A percentile compares a stretch with the other conserved stretches of the same genome.
Conservation (phyloP, 2,113 vertebrate genomes). For the Lophotis ruficrista region DNA sequence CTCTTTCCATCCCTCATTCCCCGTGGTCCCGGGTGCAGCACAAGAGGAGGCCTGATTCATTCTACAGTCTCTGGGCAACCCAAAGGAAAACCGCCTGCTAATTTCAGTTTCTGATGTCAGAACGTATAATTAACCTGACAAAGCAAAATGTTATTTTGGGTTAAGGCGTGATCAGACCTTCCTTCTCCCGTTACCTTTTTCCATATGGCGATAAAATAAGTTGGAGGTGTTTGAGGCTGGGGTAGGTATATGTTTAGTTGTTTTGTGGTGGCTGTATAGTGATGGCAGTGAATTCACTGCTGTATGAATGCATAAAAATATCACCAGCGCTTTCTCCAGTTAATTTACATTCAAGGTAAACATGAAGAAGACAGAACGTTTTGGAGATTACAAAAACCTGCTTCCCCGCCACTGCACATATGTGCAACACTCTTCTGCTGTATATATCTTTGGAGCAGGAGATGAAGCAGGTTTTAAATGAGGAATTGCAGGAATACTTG, state of each 20-base stretch:
- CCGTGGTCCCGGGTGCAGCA: neutral
- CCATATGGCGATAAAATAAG: neutral
- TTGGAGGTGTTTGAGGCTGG: neutral
- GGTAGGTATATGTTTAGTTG: neutral
- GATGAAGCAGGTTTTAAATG: neutral
- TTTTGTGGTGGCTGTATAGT: neutral
- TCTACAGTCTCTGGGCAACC: neutral
- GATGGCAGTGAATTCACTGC: neutral
- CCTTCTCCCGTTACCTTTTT: neutral
- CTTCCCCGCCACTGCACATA: neutral
- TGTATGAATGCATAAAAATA: neutral
- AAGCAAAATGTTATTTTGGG: conserved; percentile 14
- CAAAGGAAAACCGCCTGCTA: conserved; percentile 19
- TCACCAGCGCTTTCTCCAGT: neutral
- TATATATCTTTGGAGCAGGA: neutral
- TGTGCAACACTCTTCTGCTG: neutral
- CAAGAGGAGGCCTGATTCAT: neutral
- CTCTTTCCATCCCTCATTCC: neutral
- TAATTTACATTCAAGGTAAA: neutral
- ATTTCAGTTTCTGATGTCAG: conserved; percentile 42
- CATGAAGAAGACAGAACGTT: neutral
- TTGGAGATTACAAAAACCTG: neutral
- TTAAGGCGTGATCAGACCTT: neutral
- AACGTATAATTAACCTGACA: neutral
- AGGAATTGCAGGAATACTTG: neutral